phyloP scores from a whole-genome alignment of 2,797 vertebrate genomes.

The Pangasius mekongensis region DNA sequence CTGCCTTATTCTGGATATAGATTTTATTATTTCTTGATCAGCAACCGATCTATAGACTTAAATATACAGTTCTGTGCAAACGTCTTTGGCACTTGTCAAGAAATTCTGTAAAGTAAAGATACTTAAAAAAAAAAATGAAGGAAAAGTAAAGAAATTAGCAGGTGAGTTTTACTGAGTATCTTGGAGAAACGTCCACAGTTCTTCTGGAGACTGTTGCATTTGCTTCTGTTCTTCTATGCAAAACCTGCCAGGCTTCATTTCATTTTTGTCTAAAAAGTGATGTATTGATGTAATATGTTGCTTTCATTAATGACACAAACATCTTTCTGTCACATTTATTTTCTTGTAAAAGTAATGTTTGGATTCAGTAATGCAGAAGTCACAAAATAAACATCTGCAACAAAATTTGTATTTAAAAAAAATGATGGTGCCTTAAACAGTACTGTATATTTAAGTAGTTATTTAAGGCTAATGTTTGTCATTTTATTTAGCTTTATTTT shows the following conservation, averaged over 20 bases:
- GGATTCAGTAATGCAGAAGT: background rate
- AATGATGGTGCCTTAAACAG: background rate
- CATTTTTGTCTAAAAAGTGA: background rate
- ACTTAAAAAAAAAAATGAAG: background rate
- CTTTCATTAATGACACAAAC: background rate
- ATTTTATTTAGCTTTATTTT: background rate
- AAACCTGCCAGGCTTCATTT: background rate
- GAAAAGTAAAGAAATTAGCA: no score
- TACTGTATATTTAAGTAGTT: background rate
- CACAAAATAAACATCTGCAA: background rate
- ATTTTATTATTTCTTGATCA: background rate
- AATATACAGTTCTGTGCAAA: background rate
- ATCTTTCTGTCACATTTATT: background rate
- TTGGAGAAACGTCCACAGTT: background rate
- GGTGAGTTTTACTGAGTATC: background rate
- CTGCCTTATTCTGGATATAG: background rate
- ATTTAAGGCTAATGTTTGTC: background rate
- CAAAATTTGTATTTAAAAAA: background rate
- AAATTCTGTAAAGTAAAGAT: background rate
- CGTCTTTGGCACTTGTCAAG: background rate
- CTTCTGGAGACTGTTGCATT: background rate
- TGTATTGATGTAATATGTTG: background rate
- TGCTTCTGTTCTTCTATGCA: background rate
- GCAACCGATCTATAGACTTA: background rate
- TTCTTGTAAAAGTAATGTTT: background rate